Conservation (phyloP, 2,113 vertebrate species). For the Aviceda subcristata region DNA sequence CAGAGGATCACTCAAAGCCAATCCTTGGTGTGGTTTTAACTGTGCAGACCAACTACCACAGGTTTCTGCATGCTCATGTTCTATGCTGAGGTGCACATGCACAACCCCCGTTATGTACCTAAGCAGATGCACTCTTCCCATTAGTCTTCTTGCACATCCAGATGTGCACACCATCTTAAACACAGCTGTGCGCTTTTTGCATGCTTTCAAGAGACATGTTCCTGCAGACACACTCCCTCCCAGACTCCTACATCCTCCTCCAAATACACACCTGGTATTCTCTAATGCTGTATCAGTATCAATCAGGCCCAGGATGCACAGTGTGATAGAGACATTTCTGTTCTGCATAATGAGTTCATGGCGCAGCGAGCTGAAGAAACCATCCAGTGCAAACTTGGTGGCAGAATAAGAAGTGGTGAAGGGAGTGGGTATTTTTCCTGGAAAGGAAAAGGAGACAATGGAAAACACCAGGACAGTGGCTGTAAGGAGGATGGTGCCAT, state of each 20-base stretch:
- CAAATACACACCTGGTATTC: constrained; percentile 69
- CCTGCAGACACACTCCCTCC: background rate
- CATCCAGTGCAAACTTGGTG: constrained; percentile 84
- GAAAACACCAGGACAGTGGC: background rate
- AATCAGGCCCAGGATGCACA: constrained; percentile 83
- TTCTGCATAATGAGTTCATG: constrained; percentile 82
- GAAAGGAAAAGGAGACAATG: background rate
- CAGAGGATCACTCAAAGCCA: background rate
- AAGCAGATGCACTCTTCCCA: background rate
- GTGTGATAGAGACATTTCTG: constrained; percentile 78
- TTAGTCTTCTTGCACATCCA: background rate
- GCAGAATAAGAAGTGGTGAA: constrained; percentile 78
- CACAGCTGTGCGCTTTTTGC: background rate
- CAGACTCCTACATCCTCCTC: background rate
- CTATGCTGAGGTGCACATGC: background rate
- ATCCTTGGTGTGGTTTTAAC: background rate
- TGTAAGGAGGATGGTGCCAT: background rate
- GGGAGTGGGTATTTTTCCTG: constrained; percentile 78
- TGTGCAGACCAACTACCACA: background rate
- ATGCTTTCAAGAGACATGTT: background rate
- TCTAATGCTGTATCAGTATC: constrained; percentile 76
- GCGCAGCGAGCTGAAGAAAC: constrained; percentile 81
- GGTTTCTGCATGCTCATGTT: background rate
- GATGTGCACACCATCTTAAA: background rate
- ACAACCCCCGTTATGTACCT: background rate